phyloP scores from a whole-genome alignment of 1,140 invertebrate genomes.

The Arion vulgaris region DNA sequence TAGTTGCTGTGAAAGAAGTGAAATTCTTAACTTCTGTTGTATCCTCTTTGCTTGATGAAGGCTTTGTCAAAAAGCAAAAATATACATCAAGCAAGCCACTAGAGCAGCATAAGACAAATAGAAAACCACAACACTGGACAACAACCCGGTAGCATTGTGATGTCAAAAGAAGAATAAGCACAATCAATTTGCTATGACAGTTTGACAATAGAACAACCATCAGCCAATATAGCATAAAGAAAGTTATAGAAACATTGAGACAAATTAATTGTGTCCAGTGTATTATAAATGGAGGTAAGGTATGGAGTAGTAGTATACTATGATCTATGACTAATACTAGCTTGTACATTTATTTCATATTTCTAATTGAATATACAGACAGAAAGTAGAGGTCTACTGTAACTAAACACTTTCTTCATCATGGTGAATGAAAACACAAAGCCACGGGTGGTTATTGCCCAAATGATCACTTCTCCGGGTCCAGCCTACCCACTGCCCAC shows the following conservation, averaged over 20 bases:
- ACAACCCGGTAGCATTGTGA: too few relatives aligned
- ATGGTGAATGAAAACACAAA: constrained; percentile 74
- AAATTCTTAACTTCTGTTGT: too few relatives aligned
- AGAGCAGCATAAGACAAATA: too few relatives aligned
- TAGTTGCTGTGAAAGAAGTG: too few relatives aligned
- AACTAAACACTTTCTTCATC: neutral
- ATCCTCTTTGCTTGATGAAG: too few relatives aligned
- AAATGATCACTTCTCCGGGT: constrained; percentile 90
- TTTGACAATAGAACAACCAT: too few relatives aligned
- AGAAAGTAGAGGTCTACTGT: neutral
- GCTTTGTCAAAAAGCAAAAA: too few relatives aligned
- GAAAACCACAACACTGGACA: too few relatives aligned
- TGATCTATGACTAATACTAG: neutral
- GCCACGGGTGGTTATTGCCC: constrained; percentile 89
- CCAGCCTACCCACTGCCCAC: constrained; percentile 76
- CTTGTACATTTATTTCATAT: neutral
- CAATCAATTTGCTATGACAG: too few relatives aligned
- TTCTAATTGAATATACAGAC: neutral
- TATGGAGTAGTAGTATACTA: neutral
- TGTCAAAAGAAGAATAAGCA: too few relatives aligned
- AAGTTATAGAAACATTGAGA: neutral
- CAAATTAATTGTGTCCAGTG: neutral
- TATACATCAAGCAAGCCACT: too few relatives aligned
- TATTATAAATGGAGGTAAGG: neutral
- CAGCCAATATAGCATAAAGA: neutral